phyloP scores from a whole-genome alignment of 2,888 invertebrate genomes.

The Zygaena filipendulae region DNA sequence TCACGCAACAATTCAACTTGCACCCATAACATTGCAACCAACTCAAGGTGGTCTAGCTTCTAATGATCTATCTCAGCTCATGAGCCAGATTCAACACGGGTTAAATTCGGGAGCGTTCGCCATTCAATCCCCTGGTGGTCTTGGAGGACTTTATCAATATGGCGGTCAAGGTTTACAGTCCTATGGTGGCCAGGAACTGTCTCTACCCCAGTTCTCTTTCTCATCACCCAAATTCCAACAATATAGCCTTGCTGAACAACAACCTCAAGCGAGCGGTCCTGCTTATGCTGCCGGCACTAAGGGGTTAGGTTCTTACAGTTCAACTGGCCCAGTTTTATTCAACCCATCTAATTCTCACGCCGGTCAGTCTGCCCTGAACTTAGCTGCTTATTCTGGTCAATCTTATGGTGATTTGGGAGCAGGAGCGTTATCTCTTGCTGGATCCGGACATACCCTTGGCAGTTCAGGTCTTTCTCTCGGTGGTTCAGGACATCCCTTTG shows the following conservation, averaged over 20 bases:
- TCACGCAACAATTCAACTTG: conserved; percentile 39
- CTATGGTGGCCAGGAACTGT: conserved; percentile 33
- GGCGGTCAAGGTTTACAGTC: conserved; percentile 23
- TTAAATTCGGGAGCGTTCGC: conserved; percentile 42
- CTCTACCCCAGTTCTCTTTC: conserved; percentile 38
- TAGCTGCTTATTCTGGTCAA: conserved; percentile 32
- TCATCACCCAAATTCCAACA: conserved; percentile 36
- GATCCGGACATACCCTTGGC: conserved; percentile 22
- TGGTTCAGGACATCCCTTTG: conserved; percentile 23
- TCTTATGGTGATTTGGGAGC: conserved; percentile 21
- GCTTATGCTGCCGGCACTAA: conserved; percentile 51
- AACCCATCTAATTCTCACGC: conserved; percentile 36
- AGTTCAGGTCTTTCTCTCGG: conserved; percentile 23
- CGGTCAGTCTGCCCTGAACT: conserved; percentile 21
- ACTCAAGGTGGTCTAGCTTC: conserved; percentile 32
- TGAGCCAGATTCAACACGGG: conserved; percentile 49
- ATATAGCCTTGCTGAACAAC: conserved; percentile 36
- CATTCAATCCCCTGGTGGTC: conserved; percentile 33
- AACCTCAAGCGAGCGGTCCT: conserved; percentile 31
- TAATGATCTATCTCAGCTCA: conserved; percentile 45
- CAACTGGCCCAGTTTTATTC: conserved; percentile 54
- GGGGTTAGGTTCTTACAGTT: conserved; percentile 48
- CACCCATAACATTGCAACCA: conserved; percentile 46
- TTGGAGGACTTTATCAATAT: conserved; percentile 36
- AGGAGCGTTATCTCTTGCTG: conserved; percentile 19